Base-by-base conservation (phyloP, 1,140 invertebrate species). In the Sinella curviseta region DNA sequence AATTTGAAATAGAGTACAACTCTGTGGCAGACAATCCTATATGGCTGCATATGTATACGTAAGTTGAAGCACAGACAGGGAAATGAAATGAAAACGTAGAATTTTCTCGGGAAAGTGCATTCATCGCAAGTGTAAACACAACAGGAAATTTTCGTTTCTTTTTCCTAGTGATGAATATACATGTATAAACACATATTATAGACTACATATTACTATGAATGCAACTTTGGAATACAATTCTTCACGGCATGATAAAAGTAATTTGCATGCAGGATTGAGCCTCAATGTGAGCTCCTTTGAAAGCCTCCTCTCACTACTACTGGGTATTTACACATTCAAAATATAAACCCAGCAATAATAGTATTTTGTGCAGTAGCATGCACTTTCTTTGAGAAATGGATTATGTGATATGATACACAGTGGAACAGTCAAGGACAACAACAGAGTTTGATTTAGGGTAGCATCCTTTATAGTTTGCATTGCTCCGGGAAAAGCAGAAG, bases 241-340 rank as follows among this genome's bases (percentile, higher is more conserved):
- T n/a, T n/a, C n/a, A n/a, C n/a, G n/a, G n/a, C n/a, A n/a, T n/a
- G n/a, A n/a, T n/a, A n/a, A 60, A 60, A 60, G 57, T 60, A 60
- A 60, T 60, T 60, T 60, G 57, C 57, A 60, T 60, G 57, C 57
- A 26, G 57, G 57, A 60, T 60, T 60, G 57, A 60, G 12, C 24
- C 57, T 60, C 57, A n/a, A n/a, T 60, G 57, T 60, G 8, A 26
- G 8, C 57, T 12, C 20, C 39, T 48, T 48, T 48, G 39, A 48
- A 48, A 48, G 39, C 39, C 39, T 20, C 39, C 8, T 48, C 39
- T 48, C 39, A 8, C 39, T 20, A 48, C n/a, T n/a, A n/a, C n/a
- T 8, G 39, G 20, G 20, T 48, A 48, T 48, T 48, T 48, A 48
- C 20, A 12, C 39, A 48, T 48, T n/a, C n/a, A n/a, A 48, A 20